Base-by-base conservation (phyloP, 2,797 vertebrate genomes). In the Lemur catta region DNA sequence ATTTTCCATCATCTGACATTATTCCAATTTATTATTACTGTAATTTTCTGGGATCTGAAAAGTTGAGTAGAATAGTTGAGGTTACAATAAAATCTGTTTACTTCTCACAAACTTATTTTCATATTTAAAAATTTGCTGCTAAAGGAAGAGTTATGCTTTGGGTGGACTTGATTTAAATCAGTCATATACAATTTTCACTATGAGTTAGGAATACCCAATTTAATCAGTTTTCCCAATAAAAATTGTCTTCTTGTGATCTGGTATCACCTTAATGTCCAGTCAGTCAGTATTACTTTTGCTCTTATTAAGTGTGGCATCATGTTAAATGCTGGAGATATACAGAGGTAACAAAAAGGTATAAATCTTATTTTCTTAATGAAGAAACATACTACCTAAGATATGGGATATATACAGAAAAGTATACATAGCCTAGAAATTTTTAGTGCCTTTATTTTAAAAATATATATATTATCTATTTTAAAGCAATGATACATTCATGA, bases 81-180 rank as follows among this genome's bases (percentile, higher is more conserved):
- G 97, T 98, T 97, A 96, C 84, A 95, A 86, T 93, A 91, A 95
- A 97, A 96, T 97, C 85, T 92, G 75, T 97, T 95, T 94, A 91
- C 48, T 89, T 96, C 86, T 97, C 79, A 94, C 61, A 94, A 84
- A 81, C 38, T 95, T 95, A 69, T 86, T 90, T 97, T 96, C 22
- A 84, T 65, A 84, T 96, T 95, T 97, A 48, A 85, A 96, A 95
- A 84, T 84, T 89, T 97, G 82, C 48, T 93, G 33, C 82, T 91
- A 87, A 91, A 91, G 69, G 18, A 96, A 93, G 72, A 92, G 88
- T 63, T 90, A 92, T 7, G 13, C 24, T 85, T 87, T 91, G 50
- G 28, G 50, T 78, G 61, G n/a, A 85, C 67, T 84, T 90, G 38
- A 35, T 50, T 97, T 92, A 95, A 88, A 69, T 84, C 14, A 38